Evolutionary conservation across 1,140 invertebrate genomes (phyloP), one percentile per base, ranked within the genome.

Genomic region (Heliothis subflexa): DNA sequence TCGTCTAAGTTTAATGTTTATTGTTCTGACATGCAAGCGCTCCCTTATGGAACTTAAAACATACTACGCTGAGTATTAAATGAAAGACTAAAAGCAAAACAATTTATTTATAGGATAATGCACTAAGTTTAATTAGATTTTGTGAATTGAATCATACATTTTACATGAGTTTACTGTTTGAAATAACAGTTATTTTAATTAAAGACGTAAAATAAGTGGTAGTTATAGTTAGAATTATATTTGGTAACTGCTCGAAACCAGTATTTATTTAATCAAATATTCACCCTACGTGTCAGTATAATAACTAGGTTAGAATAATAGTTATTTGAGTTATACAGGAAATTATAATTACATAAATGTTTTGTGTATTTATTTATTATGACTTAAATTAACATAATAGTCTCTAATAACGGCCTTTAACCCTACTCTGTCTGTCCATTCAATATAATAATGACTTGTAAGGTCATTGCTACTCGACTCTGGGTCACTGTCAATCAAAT

Each of bases 361-460:
- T 25, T 45, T 74, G 45, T 74, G 49, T 74, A 61, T 64, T 52
- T 59, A 75, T 62, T 64, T 75, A 62, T 62, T 52, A 75, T 72
- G 47, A 54, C 55, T n/a, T 21, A 72, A 77, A 80, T 61, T 80
- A 80, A 71, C 47, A 76, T 72, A 78, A 78, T 78, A 52, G 77
- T 33, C 66, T 61, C n/a, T 81, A 81, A 75, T 78, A 81, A 78
- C 50, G 47, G 73, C 70, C 52, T 78, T 77, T 76, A 78, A 57
- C 76, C 75, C 64, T 72, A 75, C 81, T 40, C 33, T 66, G 61
- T 78, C 64, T 76, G 79, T 68, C 61, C 79, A 81, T 81, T 83
- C 64, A 83, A 79, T 78, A 78, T 79, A 73, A 75, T 80, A 78
- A 81, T 81, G 68, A 78, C 74, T 61, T 33, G 49, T 81, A 82